phyloP scores from a whole-genome alignment of 1,140 invertebrate species.

The Nymphalis io region DNA sequence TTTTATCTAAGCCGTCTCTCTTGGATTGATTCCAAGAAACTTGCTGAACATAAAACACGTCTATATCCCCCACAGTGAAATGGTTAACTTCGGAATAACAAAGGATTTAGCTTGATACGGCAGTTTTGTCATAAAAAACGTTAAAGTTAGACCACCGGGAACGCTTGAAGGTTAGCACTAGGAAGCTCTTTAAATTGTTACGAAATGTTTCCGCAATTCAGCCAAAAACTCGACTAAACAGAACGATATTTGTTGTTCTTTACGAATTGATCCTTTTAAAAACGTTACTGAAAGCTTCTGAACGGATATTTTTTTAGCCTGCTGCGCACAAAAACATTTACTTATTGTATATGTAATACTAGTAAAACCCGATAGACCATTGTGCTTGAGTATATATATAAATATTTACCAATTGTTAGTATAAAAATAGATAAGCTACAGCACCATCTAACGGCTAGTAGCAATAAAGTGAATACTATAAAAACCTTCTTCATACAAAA shows the following conservation, averaged over 20 bases:
- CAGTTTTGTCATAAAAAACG: slow-evolving; percentile 53
- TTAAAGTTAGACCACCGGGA: slow-evolving; percentile 45
- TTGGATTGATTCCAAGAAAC: slow-evolving; percentile 35
- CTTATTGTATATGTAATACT: too few species aligned
- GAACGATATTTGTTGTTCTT: slow-evolving; percentile 12
- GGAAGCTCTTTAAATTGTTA: slow-evolving; percentile 21
- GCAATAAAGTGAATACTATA: too few species aligned
- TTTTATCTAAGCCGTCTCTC: slow-evolving; percentile 43
- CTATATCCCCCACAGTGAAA: slow-evolving; percentile 40
- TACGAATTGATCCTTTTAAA: slow-evolving; percentile 12
- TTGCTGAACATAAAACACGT: slow-evolving; percentile 24
- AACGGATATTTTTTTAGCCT: slow-evolving; percentile 6
- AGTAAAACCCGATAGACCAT: too few species aligned
- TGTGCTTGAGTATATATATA: too few species aligned
- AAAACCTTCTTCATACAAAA: too few species aligned
- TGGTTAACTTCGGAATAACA: slow-evolving; percentile 54
- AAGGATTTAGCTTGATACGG: slow-evolving; percentile 47
- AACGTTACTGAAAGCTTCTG: neutral
- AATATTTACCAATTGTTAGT: too few species aligned
- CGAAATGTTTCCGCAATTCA: slow-evolving; percentile 13
- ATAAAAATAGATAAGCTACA: too few species aligned
- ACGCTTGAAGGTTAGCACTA: slow-evolving; percentile 32
- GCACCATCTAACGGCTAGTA: too few species aligned
- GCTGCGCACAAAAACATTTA: too few species aligned
- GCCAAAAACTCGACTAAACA: slow-evolving; percentile 22